Evolutionary conservation across 2,113 vertebrate genomes (phyloP), one percentile per base, ranked within the genome.

Genomic region (Vireo altiloquus): DNA sequence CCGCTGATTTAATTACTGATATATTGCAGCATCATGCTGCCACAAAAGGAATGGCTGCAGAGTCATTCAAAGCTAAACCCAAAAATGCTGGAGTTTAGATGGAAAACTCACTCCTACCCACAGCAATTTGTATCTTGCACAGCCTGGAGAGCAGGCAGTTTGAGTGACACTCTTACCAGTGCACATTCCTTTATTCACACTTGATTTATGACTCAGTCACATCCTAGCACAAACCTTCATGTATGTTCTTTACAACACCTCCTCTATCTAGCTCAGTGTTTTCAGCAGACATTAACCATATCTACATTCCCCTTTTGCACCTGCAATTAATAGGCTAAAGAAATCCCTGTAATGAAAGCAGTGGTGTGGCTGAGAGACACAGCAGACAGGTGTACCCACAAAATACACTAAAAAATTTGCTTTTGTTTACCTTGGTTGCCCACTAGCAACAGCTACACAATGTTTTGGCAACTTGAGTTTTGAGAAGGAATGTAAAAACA

Each of bases 251-350:
- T 70, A 64, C 53, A 74, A 35, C 30, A 83, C 15, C 56, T 77
- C 31, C 31, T 93, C 50, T 78, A 65, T 76, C 25, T 65, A 47
- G 22, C 47, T 90, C 37, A 35, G 25, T 46, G 28, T 75, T 88
- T 88, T 91, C 69, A 83, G 22, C 71, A 93, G 76, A 74, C 64
- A 80, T 76, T 70, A 85, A 63, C n/a, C 28, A n/a, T 60, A 70
- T 59, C 56, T 54, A 15, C 18, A 40, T 59, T 66, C 63, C 85
- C 3, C 5, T 81, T 90, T 91, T 75, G 28, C 90, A 96, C 80
- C 90, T 96, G 82, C 44, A 90, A 78, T 79, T 90, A 86, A 59
- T 30, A 89, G 49, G 35, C 64, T 77, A n/a, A 93, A 87, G 37
- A 86, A 92, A 93, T 60, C n/a, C 15, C 23, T 64, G 15, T 24